phyloP scores from a whole-genome alignment of 2,113 vertebrate species.

The Lepus europaeus region DNA sequence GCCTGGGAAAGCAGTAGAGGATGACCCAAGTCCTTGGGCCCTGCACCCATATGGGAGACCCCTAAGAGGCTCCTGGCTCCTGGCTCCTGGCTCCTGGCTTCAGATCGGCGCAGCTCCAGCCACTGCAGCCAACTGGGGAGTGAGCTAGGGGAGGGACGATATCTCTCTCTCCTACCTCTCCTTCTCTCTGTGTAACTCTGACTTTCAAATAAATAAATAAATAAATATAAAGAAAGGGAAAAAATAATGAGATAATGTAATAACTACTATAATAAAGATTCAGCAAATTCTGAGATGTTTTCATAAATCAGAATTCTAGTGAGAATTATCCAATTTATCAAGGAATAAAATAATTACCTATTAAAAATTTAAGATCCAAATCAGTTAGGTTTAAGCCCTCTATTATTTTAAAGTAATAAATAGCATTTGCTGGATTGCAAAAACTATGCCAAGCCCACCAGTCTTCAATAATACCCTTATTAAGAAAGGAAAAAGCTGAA shows the following conservation, averaged over 20 bases:
- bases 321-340: conserved; percentile 1
- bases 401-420: conserved; percentile 40
- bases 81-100: no score
- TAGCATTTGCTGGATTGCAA: conserved; percentile 13
- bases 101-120: no score
- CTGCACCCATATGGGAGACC: no score
- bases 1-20: no score
- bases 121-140: no score
- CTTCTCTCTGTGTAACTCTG: no score
- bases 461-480: background rate
- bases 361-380: background rate
- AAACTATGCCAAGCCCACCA: background rate
- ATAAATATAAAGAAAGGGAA: background rate
- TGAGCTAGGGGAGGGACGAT: no score
- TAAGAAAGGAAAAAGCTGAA: conserved; percentile 45
- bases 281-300: background rate
- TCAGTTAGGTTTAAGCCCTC: background rate
- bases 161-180: no score
- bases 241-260: background rate
- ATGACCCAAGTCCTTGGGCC: no score
- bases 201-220: no score
- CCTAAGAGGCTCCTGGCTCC: no score
- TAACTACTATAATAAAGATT: background rate
- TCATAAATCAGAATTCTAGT: conserved; percentile 27
- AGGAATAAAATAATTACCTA: background rate